Base-by-base conservation (phyloP, 2,797 vertebrate genomes). In the Botia almorhae region DNA sequence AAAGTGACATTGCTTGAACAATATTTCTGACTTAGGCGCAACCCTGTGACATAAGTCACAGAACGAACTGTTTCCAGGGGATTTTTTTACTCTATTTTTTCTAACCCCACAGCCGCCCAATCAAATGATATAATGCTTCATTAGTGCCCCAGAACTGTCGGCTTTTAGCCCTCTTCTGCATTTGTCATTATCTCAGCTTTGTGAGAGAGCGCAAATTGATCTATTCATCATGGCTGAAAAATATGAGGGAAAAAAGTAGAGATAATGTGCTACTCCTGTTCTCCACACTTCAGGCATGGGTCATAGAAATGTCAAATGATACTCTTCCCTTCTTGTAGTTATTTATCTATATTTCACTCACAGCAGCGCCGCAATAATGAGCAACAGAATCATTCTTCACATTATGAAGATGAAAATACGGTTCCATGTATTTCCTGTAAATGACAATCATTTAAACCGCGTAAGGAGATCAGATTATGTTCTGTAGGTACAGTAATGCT, bases 61-160 rank as follows among this genome's bases (percentile, higher is more conserved):
- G n/a, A 55, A 76, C 39, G 63, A 82, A 69, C 70, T 43, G 64
- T 84, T 82, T 82, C 36, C 26, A 76, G 53, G 74, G 21, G 55
- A 7, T 43, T 78, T 73, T 81, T 75, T 81, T 87, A 82, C 74
- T 81, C 79, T 8, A 21, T 74, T 70, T 46, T 26, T 16, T 58
- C 51, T 56, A 46, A 43, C 50, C 61, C 48, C 61, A 29, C 19
- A 26, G 23, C 60, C 53, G 51, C 48, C 69, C 51, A 74, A 76
- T 83, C 56, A 78, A 76, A 77, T 68, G 56, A 85, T 81, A 87
- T 87, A 69, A 71, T 85, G 79, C 50, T 73, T 89, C 76, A 87
- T 79, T 81, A 75, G 87, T 84, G 87, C 77, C 85, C 89, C 85
- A 87, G 81, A 92, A 85, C 83, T 90, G 90, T 92, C 89, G 85